Conservation (phyloP, 2,888 invertebrate species). For the Sipha maydis region DNA sequence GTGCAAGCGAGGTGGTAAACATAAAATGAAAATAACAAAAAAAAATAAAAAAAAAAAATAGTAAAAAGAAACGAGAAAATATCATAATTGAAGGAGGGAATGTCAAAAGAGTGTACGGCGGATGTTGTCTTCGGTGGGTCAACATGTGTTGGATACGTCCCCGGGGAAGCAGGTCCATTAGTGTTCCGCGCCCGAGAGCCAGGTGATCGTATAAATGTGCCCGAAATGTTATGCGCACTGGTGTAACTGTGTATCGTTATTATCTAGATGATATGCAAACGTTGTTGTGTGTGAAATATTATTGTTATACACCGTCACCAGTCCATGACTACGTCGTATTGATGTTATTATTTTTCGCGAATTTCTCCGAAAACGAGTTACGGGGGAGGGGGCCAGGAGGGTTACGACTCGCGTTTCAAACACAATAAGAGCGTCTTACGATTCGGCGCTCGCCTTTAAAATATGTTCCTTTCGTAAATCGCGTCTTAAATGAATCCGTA, state of each 20-base stretch:
- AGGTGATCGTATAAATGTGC: slow-evolving; percentile 35
- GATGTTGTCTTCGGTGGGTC: slow-evolving; percentile 61
- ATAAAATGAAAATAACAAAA: slow-evolving; percentile 44
- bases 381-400: neutral
- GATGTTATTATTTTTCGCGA: too few relatives aligned
- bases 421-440: neutral
- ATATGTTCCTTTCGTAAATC: too few relatives aligned
- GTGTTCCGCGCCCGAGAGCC: slow-evolving; percentile 38
- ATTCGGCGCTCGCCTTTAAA: neutral
- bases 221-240: neutral
- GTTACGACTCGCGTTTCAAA: too few relatives aligned
- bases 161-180: slow-evolving; percentile 58
- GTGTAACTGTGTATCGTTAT: neutral
- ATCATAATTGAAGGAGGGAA: slow-evolving; percentile 52
- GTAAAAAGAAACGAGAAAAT: slow-evolving; percentile 38
- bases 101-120: slow-evolving; percentile 33
- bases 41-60: slow-evolving; percentile 1
- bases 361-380: neutral
- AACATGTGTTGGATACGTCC: slow-evolving; percentile 60
- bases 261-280: neutral
- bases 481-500: too few relatives aligned
- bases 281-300: neutral
- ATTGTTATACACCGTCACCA: neutral
- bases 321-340: too few relatives aligned
- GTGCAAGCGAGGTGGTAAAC: slow-evolving; percentile 41